Conservation (phyloP, 2,113 vertebrate genomes). For the Murina feae region DNA sequence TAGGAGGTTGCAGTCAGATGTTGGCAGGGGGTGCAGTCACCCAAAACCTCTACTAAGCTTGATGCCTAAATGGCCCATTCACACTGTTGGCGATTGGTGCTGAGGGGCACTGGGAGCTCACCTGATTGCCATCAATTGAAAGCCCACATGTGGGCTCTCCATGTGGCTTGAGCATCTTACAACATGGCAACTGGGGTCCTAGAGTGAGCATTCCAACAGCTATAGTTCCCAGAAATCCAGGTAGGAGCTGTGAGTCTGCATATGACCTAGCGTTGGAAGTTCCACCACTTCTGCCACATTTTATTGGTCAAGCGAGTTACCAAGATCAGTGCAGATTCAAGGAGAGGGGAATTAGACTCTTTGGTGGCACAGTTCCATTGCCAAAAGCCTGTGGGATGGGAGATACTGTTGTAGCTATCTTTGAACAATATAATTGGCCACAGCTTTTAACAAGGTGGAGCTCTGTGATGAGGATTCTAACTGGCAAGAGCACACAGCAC, state of each 20-base stretch:
- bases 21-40: background rate
- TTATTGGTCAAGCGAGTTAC: background rate
- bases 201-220: background rate
- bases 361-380: fast-evolving
- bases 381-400: background rate
- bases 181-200: background rate
- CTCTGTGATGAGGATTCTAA: background rate
- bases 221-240: background rate
- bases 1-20: background rate
- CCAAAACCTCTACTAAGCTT: background rate
- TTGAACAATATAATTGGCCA: background rate
- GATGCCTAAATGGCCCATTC: background rate
- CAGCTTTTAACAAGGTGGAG: background rate
- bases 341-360: background rate
- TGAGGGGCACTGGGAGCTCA: background rate
- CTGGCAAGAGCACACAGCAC: background rate
- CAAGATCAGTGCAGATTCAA: background rate
- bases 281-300: background rate
- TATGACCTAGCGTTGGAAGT: background rate
- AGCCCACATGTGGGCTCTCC: background rate
- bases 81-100: background rate
- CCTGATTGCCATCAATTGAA: background rate
- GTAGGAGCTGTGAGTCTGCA: background rate
- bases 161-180: background rate
- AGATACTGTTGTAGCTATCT: background rate